Conservation (phyloP, 2,797 vertebrate genomes). For the Apogon talboti region DNA sequence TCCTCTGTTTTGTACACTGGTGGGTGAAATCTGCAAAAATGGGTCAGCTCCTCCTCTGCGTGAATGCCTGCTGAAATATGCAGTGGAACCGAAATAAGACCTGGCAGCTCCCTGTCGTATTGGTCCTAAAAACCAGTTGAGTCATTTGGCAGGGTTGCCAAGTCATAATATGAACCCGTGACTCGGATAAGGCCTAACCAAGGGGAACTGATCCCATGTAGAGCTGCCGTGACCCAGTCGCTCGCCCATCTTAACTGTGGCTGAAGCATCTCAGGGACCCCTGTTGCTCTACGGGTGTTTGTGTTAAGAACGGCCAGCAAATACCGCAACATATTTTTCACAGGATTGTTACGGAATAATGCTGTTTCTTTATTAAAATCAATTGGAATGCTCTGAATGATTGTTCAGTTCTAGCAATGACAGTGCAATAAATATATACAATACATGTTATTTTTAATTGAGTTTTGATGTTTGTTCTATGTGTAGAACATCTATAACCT, state of each 20-base stretch:
- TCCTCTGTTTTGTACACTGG: constrained; percentile 32
- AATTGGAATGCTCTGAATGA: not conserved
- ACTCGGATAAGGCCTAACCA: constrained; percentile 66
- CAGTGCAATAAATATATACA: not conserved
- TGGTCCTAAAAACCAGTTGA: constrained; percentile 69
- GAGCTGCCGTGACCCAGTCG: constrained; percentile 49
- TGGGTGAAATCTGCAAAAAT: constrained; percentile 66
- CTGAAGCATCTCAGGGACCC: constrained; percentile 34
- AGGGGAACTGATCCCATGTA: constrained; percentile 61
- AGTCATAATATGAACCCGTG: constrained; percentile 71
- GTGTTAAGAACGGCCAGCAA: constrained; percentile 14
- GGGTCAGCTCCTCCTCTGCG: constrained; percentile 70
- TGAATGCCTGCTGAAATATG: constrained; percentile 76
- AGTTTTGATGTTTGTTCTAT: constrained; percentile 1
- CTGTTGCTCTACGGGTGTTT: constrained; percentile 21
- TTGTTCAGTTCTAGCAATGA: not conserved
- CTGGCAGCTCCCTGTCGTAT: constrained; percentile 69
- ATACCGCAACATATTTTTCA: constrained; percentile 39
- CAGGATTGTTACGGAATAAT: constrained; percentile 22
- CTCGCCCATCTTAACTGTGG: constrained; percentile 31
- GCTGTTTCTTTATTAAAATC: constrained; percentile 8
- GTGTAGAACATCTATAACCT: not conserved
- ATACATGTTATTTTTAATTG: constrained; percentile 6
- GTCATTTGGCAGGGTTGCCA: constrained; percentile 67
- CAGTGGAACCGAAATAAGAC: constrained; percentile 73